Percentiles rank a stretch among this genome's conserved stretches.
Evolutionary conservation across 1,140 invertebrate species (phyloP).

Genomic region (Megathymus violae): DNA sequence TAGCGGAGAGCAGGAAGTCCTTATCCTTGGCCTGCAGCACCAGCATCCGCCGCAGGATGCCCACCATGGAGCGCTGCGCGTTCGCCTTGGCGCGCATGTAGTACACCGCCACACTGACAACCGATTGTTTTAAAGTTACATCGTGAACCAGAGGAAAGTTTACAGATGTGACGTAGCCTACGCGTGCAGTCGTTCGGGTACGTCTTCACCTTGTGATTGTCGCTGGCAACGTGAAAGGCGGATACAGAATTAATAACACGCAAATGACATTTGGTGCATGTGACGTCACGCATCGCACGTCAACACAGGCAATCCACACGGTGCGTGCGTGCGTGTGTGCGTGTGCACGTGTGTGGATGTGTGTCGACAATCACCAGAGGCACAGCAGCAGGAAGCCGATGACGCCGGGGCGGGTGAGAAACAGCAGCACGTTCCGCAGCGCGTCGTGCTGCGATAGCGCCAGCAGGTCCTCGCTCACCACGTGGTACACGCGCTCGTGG

Average conservation of each 20-base stretch:
- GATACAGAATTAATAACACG: too few species aligned
- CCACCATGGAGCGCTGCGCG: slow-evolving; percentile 86
- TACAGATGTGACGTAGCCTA: too few species aligned
- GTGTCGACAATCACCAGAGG: slow-evolving; percentile 77
- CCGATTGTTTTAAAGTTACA: too few species aligned
- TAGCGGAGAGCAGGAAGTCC: slow-evolving; percentile 87
- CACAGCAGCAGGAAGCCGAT: slow-evolving; percentile 82
- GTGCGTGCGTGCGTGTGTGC: background rate
- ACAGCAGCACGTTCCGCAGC: slow-evolving; percentile 71
- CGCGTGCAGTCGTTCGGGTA: too few species aligned
- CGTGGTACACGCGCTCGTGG: slow-evolving; percentile 79
- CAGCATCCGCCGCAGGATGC: slow-evolving; percentile 87
- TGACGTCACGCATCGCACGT: too few species aligned
- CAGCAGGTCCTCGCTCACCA: slow-evolving; percentile 80
- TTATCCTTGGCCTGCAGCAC: slow-evolving; percentile 89
- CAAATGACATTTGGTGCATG: too few species aligned
- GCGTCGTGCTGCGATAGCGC: slow-evolving; percentile 63
- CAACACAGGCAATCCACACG: too few species aligned
- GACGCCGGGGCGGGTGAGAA: slow-evolving; percentile 82
- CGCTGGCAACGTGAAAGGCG: too few species aligned
- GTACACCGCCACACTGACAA: slow-evolving; percentile 86
- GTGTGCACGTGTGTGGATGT: background rate
- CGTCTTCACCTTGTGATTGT: too few species aligned
- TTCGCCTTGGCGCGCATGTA: slow-evolving; percentile 86
- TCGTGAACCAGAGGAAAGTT: too few species aligned